These are phyloP conservation scores for Dinomys branickii DNA, from an alignment of 2,113 vertebrate genomes.

Conservation along the genomic window DNA sequence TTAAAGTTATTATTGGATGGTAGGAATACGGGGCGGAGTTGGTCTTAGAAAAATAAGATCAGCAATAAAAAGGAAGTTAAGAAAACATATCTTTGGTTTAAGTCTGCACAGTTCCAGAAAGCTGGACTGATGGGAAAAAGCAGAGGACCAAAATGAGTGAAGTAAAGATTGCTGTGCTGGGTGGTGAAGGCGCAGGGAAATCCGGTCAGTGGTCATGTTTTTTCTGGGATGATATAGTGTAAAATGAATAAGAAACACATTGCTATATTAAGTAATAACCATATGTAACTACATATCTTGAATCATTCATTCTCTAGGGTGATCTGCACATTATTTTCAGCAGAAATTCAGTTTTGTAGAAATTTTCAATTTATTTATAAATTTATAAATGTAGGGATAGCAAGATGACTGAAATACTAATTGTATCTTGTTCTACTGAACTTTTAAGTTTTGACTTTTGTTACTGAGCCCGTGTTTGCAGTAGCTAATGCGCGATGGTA, in stretches of 20 bases:
- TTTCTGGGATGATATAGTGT: background rate
- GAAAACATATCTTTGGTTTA: background rate
- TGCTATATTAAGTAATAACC: background rate
- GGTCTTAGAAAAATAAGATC: background rate
- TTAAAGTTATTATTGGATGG: conserved; percentile 71
- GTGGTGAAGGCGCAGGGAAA: conserved; percentile 90
- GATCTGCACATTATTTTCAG: background rate
- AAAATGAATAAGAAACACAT: background rate
- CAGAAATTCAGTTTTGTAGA: background rate
- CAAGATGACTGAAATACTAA: background rate
- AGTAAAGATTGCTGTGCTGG: conserved; percentile 90
- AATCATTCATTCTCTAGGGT: background rate
- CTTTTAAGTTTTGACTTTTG: background rate
- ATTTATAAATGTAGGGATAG: background rate
- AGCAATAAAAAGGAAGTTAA: conserved; percentile 33
- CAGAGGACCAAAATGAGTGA: conserved; percentile 84
- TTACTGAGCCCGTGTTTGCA: background rate
- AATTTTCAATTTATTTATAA: background rate
- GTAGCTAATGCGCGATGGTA: background rate
- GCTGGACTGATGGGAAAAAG: background rate
- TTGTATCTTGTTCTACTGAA: background rate
- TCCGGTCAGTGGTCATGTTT: conserved; percentile 85
- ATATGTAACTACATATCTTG: background rate
- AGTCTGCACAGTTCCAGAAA: conserved; percentile 10
- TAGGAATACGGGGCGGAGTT: conserved; percentile 40